Evolutionary conservation across 1,140 invertebrate species (phyloP), one percentile per base, ranked within the genome.

Genomic region (Probaryconus sp.): DNA sequence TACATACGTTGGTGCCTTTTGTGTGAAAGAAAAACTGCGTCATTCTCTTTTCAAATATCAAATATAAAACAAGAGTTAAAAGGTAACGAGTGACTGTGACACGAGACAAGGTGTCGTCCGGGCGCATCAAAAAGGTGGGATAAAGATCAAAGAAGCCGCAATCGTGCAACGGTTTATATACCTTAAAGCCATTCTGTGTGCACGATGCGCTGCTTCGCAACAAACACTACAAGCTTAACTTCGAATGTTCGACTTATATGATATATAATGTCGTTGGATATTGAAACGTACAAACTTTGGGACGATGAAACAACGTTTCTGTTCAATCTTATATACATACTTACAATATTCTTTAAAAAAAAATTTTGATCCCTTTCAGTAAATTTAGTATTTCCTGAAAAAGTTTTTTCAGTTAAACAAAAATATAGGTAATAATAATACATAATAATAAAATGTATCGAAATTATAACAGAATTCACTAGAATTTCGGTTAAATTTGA

Each of bases 81-180:
- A 79, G 56, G 65, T 69, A 69, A 76, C 70, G 37, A 48, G 53
- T 60, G 26, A 20, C 45, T 67, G 42, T 40, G 68, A 69, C 69
- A 63, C 74, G 73, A 80, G 63, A 79, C 72, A 77, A 76, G 78
- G 76, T 81, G 81, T 83, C 80, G 79, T 80, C 33, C 47, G 50
- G 45, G 53, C 72, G 76, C 70, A 76, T 69, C 56, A 51, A 33
- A 10, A 50, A 78, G 73, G 75, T 60, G 67, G 56, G 56, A 48
- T 42, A 13, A 56, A 79, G 35, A 79, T 83, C 81, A 83, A 83
- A 83, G 77, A 67, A 53, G 50, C 81, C 81, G 81, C 80, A 82
- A 83, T 83, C 81, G 71, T 75, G 71, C 77, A 55, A 64, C 75
- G 69, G 48, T 45, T 76, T 47, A 75, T n/a, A n/a, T 79, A 82